phyloP scores from a whole-genome alignment of 64 coral and sea anemone species.

The Dendronephthya gigantea region DNA sequence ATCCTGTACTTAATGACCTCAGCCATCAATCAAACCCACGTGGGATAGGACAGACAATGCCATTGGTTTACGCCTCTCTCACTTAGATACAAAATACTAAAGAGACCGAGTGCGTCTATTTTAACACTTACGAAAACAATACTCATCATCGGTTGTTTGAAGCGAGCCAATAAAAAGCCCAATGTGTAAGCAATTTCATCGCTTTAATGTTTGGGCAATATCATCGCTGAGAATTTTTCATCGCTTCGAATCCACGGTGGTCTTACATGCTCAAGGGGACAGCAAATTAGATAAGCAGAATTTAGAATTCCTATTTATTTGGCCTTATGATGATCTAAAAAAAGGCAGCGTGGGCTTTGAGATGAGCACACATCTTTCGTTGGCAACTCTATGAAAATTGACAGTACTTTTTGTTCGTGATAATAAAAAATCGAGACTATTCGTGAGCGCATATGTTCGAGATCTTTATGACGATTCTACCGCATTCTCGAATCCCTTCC shows the following conservation, averaged over 20 bases:
- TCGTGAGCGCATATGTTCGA: no score
- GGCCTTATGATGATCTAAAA: background rate
- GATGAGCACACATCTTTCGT: no score
- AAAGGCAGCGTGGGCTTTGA: background rate
- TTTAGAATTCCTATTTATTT: background rate
- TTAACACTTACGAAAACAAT: conserved; percentile 18
- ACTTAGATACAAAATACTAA: conserved; percentile 24
- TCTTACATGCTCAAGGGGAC: background rate
- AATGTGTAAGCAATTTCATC: background rate
- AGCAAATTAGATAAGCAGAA: background rate
- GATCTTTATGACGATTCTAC: no score
- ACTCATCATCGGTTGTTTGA: background rate
- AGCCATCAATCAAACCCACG: conserved; percentile 99
- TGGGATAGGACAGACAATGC: conserved; percentile 99
- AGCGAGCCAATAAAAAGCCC: background rate
- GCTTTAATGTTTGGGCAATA: background rate
- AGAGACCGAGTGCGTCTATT: background rate
- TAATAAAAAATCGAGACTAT: no score
- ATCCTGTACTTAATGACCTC: conserved; percentile 99
- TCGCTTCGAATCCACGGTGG: background rate
- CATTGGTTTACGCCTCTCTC: conserved; percentile 13
- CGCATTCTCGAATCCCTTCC: no score
- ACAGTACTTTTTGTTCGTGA: no score
- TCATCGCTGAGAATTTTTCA: background rate
- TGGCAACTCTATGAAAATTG: no score